These are phyloP conservation scores for Dusona sp. DNA, from an alignment of 2,888 invertebrate genomes.

Conservation along the genomic window DNA sequence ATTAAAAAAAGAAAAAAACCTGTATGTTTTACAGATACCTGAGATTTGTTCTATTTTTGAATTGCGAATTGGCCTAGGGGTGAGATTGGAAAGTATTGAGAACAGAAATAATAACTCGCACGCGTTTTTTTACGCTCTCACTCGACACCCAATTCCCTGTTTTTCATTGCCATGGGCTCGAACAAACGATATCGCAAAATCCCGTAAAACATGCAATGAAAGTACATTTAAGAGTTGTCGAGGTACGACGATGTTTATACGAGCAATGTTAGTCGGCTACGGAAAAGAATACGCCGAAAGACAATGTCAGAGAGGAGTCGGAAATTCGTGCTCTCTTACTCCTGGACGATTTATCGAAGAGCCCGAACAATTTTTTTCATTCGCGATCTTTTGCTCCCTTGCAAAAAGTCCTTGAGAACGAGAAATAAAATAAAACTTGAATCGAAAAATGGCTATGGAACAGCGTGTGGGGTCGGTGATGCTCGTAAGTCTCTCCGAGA, in stretches of 20 bases:
- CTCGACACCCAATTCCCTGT: slow-evolving; percentile 9
- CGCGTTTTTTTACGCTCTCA: slow-evolving; percentile 3
- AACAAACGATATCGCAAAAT: slow-evolving; percentile 50
- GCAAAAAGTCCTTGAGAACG: slow-evolving; percentile 37
- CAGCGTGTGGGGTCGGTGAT: slow-evolving; percentile 45
- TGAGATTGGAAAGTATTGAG: slow-evolving; percentile 56
- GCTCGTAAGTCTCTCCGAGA: slow-evolving; percentile 39
- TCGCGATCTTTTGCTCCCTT: slow-evolving; percentile 18
- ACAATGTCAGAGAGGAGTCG: slow-evolving; percentile 40
- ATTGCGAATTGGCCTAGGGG: slow-evolving; percentile 24
- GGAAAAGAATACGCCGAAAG: slow-evolving; percentile 31
- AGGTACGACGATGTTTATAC: slow-evolving; percentile 34
- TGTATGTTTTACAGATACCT: not conserved
- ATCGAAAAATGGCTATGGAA: slow-evolving; percentile 36
- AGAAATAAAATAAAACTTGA: slow-evolving; percentile 8
- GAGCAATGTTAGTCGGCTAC: slow-evolving; percentile 24
- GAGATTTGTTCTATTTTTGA: not conserved
- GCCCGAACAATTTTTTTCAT: slow-evolving; percentile 15
- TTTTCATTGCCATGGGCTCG: slow-evolving; percentile 34
- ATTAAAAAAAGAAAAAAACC: slow-evolving; percentile 8
- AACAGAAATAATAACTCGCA: slow-evolving; percentile 40
- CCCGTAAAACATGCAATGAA: slow-evolving; percentile 45
- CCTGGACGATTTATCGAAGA: slow-evolving; percentile 31
- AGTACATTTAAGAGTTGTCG: slow-evolving; percentile 46
- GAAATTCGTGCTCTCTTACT: slow-evolving; percentile 16